Percentiles rank a stretch among this genome's conserved stretches.
phyloP scores from a whole-genome alignment of 2,113 vertebrate species.

The Monopterus albus region DNA sequence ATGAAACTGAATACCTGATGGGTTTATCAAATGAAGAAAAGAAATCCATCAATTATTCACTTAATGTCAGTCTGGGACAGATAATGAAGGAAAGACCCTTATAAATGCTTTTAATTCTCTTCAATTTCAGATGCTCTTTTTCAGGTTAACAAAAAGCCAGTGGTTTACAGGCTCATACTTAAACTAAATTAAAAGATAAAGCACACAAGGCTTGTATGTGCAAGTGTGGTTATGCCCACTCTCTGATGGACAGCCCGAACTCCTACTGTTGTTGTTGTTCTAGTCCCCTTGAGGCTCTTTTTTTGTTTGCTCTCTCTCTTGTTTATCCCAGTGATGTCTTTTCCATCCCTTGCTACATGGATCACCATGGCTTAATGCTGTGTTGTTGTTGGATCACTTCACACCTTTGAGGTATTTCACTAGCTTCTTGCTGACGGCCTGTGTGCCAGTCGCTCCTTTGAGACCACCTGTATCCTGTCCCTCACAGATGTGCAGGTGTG shows the following conservation, averaged over 20 bases:
- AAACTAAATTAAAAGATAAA: constrained; percentile 48
- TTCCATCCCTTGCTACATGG: constrained; percentile 45
- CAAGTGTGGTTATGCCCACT: constrained; percentile 22
- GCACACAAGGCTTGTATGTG: background rate
- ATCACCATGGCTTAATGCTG: constrained; percentile 47
- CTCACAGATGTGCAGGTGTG: constrained; percentile 12
- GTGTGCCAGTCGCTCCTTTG: background rate
- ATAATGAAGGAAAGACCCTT: constrained; percentile 39
- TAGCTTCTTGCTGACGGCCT: constrained; percentile 26
- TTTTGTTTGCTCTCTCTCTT: constrained; percentile 49
- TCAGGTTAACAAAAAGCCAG: constrained; percentile 13
- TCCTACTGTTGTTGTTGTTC: constrained; percentile 51
- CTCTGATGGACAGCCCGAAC: constrained; percentile 56
- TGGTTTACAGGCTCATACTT: constrained; percentile 41
- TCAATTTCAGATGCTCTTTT: constrained; percentile 28
- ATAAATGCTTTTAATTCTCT: constrained; percentile 48
- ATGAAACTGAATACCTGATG: constrained; percentile 53
- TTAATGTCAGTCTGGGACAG: constrained; percentile 35
- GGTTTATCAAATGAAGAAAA: constrained; percentile 46
- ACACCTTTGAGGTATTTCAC: constrained; percentile 48
- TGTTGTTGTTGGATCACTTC: constrained; percentile 48
- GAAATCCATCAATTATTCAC: constrained; percentile 49
- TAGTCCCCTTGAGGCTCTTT: constrained; percentile 48
- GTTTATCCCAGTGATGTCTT: constrained; percentile 60
- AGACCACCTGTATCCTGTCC: constrained; percentile 27